These are phyloP conservation scores for Dasyurus viverrinus DNA, from an alignment of 2,113 vertebrate species.

Conservation along the genomic window DNA sequence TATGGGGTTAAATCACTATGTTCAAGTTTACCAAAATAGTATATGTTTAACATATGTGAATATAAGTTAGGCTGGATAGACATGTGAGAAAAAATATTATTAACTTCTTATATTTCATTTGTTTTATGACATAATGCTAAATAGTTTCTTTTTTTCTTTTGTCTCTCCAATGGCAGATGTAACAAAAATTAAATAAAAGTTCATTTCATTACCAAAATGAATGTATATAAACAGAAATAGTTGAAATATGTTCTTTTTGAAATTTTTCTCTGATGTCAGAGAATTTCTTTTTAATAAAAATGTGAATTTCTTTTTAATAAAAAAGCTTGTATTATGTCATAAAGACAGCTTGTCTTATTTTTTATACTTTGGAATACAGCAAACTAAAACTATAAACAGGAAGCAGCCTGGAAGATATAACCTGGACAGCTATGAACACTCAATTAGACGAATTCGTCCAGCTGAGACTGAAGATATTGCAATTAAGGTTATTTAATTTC, in stretches of 20 bases:
- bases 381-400: slow-evolving; percentile 96
- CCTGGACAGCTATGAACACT: slow-evolving; percentile 93
- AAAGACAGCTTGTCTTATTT: slow-evolving; percentile 48
- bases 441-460: slow-evolving; percentile 87
- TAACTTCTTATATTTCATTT: background rate
- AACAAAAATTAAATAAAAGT: background rate
- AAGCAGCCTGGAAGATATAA: slow-evolving; percentile 94
- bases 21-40: too few relatives aligned
- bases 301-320: slow-evolving; percentile 23
- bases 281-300: background rate
- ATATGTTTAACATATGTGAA: background rate
- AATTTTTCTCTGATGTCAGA: slow-evolving; percentile 40
- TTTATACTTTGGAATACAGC: slow-evolving; percentile 67
- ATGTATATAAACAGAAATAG: background rate
- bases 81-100: background rate
- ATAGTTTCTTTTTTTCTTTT: background rate
- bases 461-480: slow-evolving; percentile 91
- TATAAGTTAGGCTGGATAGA: background rate
- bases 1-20: too few relatives aligned
- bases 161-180: background rate
- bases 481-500: slow-evolving; percentile 90
- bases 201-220: background rate
- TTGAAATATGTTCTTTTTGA: slow-evolving; percentile 50
- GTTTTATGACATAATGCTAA: background rate
- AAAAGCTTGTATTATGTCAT: slow-evolving; percentile 15